Percentiles rank a stretch among this genome's conserved stretches.
phyloP scores from a whole-genome alignment of 2,888 invertebrate species.

The Dermolepida albohirtum region DNA sequence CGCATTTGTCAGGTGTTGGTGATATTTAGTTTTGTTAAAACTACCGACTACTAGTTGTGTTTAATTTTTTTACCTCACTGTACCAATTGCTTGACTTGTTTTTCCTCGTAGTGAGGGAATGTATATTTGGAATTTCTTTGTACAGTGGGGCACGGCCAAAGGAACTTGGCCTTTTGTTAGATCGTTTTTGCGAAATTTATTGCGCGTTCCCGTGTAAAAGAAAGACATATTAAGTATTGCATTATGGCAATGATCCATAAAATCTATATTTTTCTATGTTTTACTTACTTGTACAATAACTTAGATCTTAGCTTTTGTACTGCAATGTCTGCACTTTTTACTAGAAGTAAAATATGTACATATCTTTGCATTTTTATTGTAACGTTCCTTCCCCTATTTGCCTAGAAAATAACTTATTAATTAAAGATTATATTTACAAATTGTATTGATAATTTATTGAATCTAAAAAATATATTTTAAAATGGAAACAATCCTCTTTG shows the following conservation, averaged over 20 bases:
- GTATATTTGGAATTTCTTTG: too few species aligned
- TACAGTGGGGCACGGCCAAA: too few species aligned
- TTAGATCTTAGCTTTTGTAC: slow-evolving; percentile 46
- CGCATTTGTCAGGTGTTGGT: too few species aligned
- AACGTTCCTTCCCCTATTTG: background rate
- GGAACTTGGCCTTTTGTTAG: background rate
- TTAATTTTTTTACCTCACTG: too few species aligned
- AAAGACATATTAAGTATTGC: background rate
- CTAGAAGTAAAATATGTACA: slow-evolving; percentile 21
- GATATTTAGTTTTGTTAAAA: too few species aligned
- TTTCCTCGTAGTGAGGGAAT: too few species aligned
- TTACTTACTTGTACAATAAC: slow-evolving; percentile 24
- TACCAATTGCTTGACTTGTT: too few species aligned
- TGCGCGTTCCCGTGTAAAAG: background rate
- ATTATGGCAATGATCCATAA: slow-evolving; percentile 10
- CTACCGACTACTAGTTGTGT: too few species aligned
- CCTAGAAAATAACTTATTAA: background rate
- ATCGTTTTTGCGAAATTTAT: background rate
- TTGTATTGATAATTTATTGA: too few species aligned
- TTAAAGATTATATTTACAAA: background rate
- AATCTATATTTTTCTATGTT: slow-evolving; percentile 32
- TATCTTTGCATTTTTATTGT: background rate
- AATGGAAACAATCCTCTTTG: too few species aligned
- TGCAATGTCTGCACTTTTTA: slow-evolving; percentile 44
- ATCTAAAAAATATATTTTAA: too few species aligned